Conservation (phyloP, 1,140 invertebrate genomes). For the Cyrtorhinus lividipennis region DNA sequence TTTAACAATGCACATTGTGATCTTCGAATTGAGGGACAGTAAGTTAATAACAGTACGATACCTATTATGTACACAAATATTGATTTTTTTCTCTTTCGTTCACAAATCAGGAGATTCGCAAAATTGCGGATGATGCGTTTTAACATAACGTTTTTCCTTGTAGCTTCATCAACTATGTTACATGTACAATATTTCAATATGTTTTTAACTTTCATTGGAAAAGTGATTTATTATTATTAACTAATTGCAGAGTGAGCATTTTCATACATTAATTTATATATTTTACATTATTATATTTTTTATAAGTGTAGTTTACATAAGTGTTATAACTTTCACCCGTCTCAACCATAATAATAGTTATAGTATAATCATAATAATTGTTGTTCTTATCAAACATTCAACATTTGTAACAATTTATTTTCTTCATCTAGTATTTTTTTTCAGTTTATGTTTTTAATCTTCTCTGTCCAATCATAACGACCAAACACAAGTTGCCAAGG, state of each 20-base stretch:
- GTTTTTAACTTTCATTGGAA: constrained; percentile 19
- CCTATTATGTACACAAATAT: constrained; percentile 6
- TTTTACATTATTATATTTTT: constrained; percentile 21
- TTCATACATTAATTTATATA: constrained; percentile 21
- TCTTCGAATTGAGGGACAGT: constrained; percentile 6
- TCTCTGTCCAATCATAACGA: background rate
- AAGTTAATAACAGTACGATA: background rate
- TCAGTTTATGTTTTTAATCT: background rate
- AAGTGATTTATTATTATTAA: constrained; percentile 22
- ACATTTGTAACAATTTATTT: constrained; percentile 15
- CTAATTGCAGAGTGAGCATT: constrained; percentile 22
- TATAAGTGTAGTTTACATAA: constrained; percentile 20
- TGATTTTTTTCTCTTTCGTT: background rate
- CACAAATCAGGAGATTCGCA: background rate
- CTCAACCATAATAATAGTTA: constrained; percentile 19
- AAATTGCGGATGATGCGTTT: background rate
- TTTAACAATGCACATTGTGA: constrained; percentile 4
- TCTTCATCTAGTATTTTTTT: background rate
- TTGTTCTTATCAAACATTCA: constrained; percentile 17
- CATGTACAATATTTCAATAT: constrained; percentile 20
- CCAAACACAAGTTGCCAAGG: background rate
- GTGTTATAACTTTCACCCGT: constrained; percentile 21
- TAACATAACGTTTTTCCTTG: background rate
- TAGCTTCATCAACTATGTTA: constrained; percentile 19
- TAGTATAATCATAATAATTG: constrained; percentile 14